Evolutionary conservation across 2,888 invertebrate genomes (phyloP).

Genomic region (Rhabditoides inermis): DNA sequence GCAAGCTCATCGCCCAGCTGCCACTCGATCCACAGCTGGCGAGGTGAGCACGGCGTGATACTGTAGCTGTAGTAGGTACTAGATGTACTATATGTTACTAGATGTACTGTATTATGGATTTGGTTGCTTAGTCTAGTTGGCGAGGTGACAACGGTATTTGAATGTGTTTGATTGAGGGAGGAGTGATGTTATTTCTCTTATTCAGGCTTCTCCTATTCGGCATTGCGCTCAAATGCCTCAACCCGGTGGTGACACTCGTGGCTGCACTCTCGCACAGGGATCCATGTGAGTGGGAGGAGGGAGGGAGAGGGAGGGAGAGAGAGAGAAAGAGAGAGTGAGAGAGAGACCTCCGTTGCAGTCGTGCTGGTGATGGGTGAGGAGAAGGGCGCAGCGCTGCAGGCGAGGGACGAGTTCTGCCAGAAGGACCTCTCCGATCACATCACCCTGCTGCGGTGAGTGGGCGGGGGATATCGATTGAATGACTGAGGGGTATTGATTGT

Average conservation of each 20-base stretch:
- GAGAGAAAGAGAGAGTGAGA: neutral
- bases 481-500: too few relatives aligned
- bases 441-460: conserved; percentile 66
- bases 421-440: conserved; percentile 81
- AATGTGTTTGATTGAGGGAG: too few relatives aligned
- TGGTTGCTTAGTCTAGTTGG: too few relatives aligned
- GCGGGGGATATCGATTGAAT: conserved; percentile 56
- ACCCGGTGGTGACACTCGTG: conserved; percentile 82
- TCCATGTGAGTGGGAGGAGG: conserved; percentile 59
- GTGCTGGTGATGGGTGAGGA: conserved; percentile 66
- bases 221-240: conserved; percentile 79
- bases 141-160: too few relatives aligned
- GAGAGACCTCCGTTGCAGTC: conserved; percentile 52
- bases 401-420: conserved; percentile 67
- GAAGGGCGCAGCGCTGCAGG: conserved; percentile 61
- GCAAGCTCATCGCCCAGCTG: conserved; percentile 73
- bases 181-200: neutral
- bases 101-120: too few relatives aligned
- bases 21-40: conserved; percentile 84
- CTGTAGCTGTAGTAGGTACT: too few relatives aligned
- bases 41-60: too few relatives aligned
- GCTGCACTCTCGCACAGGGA: conserved; percentile 72
- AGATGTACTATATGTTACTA: too few relatives aligned
- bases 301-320: too few relatives aligned
- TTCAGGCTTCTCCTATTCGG: conserved; percentile 78